These are phyloP conservation scores for Origma solitaria DNA, from an alignment of 2,113 vertebrate genomes.

Conservation along the genomic window DNA sequence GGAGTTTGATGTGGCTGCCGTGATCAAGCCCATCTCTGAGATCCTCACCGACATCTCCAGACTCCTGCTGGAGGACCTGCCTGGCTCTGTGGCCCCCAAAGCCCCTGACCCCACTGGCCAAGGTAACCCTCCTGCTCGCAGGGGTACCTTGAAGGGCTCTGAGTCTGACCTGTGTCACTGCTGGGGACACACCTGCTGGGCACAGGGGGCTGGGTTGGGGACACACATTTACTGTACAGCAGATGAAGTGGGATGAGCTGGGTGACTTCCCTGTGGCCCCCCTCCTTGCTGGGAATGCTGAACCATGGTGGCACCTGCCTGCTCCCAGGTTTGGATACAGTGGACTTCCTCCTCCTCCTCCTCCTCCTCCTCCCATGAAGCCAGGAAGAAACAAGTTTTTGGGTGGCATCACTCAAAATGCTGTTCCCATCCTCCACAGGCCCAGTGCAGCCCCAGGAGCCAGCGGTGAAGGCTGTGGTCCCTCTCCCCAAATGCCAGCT, in stretches of 20 bases:
- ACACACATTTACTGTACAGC: background rate
- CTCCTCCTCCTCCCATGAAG: background rate
- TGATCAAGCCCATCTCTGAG: conserved; percentile 58
- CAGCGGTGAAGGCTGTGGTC: background rate
- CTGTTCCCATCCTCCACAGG: conserved; percentile 50
- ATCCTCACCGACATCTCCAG: conserved; percentile 71
- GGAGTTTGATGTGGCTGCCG: conserved; percentile 54
- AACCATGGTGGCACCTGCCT: accelerated
- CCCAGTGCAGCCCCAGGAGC: conserved; percentile 31
- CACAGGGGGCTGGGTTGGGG: background rate
- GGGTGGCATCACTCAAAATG: background rate
- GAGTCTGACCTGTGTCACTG: background rate
- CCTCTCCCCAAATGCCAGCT: background rate
- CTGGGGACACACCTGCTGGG: background rate
- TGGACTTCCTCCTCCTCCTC: background rate
- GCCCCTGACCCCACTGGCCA: background rate
- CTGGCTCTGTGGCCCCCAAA: background rate
- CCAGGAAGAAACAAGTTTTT: background rate
- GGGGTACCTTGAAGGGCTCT: background rate
- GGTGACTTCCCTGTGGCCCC: background rate
- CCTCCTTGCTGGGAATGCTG: background rate
- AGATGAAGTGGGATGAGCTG: background rate
- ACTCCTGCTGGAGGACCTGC: conserved; percentile 77
- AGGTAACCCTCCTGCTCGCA: conserved; percentile 32
- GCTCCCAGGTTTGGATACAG: background rate